Base-by-base conservation (phyloP, 2,888 invertebrate genomes). In the Volucella bombylans region DNA sequence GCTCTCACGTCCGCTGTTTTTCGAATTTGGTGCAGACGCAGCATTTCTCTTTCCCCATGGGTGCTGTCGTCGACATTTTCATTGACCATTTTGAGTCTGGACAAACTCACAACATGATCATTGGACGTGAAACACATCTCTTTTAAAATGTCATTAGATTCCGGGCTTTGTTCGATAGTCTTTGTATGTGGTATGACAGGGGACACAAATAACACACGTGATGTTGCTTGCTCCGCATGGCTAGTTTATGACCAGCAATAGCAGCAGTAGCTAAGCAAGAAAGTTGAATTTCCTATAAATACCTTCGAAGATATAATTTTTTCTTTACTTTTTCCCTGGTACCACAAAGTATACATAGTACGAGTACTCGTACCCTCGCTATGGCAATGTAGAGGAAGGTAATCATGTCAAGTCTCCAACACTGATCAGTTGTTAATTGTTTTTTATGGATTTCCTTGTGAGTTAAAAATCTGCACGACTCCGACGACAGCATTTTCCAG, bases 201-300 rank as follows among this genome's bases (percentile, higher is more conserved):
- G 54, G 79, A 11, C 69, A 81, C 77, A 57, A 47, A 31, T n/a
- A 57, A 52, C 59, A 82, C 71, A 74, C 73, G 78, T 79, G 79
- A 82, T 23, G 68, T 57, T 61, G 72, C 18, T n/a, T n/a, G 18
- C 31, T 31, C 31, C 50, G 65, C 77, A 71, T 77, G 77, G 47
- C 11, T 61, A 82, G 65, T 62, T 72, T 54, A 78, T 73, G 45
- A 31, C 6, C 31, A 54, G 54, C 55, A 50, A 78, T 31, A 31
- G 31, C 6, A 31, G 6, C 31, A 31, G 31, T 31, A 31, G 31
- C 18, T 23, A 6, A 31, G 31, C 82, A 82, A 47, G 79, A 83
- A 83, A 83, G 79, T 69, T 79, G 79, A 57, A 82, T 81, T 81
- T 81, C 76, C 77, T 81, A 71, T 64, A 74, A 81, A 81, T 80